Percentiles rank a stretch among this genome's conserved stretches.
phyloP scores from a whole-genome alignment of 2,888 invertebrate genomes.

The Xanthostigma xanthostigma region DNA sequence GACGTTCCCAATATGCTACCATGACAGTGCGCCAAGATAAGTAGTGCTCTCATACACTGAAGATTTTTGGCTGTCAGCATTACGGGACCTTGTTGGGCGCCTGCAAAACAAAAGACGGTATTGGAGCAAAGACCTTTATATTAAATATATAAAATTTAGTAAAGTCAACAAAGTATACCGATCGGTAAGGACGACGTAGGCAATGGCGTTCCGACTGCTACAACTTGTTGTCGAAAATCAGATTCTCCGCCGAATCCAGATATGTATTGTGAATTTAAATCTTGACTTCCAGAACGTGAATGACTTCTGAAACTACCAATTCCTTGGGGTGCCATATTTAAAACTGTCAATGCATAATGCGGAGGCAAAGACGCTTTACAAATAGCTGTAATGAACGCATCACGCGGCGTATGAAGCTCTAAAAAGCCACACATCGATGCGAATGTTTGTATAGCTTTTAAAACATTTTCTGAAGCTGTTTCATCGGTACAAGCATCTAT shows the following conservation, averaged over 20 bases:
- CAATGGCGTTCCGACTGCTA: constrained; percentile 90
- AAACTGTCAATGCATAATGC: constrained; percentile 81
- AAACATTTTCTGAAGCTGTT: constrained; percentile 74
- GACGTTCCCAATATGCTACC: constrained; percentile 84
- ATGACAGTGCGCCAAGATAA: constrained; percentile 81
- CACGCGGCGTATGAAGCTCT: constrained; percentile 61
- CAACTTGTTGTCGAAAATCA: constrained; percentile 84
- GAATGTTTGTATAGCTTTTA: constrained; percentile 82
- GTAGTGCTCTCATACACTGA: constrained; percentile 85
- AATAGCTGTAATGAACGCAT: constrained; percentile 87
- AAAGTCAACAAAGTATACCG: constrained; percentile 26
- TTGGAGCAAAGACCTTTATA: background rate
- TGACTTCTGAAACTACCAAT: constrained; percentile 30
- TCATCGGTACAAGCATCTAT: constrained; percentile 95
- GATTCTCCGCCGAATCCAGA: constrained; percentile 39
- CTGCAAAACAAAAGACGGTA: constrained; percentile 21
- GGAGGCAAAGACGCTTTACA: constrained; percentile 95
- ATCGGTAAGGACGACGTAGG: constrained; percentile 69
- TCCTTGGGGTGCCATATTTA: constrained; percentile 47
- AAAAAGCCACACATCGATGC: constrained; percentile 81
- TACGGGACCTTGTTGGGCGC: constrained; percentile 75
- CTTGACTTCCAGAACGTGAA: constrained; percentile 32
- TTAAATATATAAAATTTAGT: background rate
- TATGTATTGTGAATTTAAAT: constrained; percentile 35
- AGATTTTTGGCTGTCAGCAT: constrained; percentile 97